Percentiles rank a stretch among this genome's conserved stretches.
Conservation (phyloP, 1,140 invertebrate species). For the Rhagoletis zephyria region DNA sequence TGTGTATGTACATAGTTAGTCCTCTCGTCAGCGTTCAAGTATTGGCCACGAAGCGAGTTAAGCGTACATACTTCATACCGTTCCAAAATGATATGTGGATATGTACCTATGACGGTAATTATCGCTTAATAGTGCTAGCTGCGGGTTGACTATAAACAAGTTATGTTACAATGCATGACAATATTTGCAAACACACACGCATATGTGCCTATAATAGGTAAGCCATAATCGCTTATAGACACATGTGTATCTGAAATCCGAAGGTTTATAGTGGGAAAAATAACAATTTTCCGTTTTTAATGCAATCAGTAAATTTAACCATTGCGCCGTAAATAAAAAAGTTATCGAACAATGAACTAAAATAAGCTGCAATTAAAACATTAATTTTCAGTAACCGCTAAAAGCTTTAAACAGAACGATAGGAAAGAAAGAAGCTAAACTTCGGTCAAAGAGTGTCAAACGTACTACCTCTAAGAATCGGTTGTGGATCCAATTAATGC, state of each 20-base stretch:
- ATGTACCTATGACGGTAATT: constrained; percentile 3
- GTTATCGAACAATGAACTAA: too few relatives aligned
- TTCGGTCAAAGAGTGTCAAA: too few relatives aligned
- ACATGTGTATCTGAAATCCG: neutral
- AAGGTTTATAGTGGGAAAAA: neutral
- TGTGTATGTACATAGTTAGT: neutral
- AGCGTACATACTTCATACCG: constrained; percentile 26
- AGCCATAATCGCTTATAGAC: neutral
- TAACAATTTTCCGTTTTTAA: constrained; percentile 7
- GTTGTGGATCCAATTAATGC: too few relatives aligned
- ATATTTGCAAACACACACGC: too few relatives aligned
- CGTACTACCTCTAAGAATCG: too few relatives aligned
- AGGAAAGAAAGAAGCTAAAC: too few relatives aligned
- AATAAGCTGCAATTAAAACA: too few relatives aligned
- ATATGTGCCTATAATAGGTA: neutral
- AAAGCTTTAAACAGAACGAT: too few relatives aligned
- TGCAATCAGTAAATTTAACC: constrained; percentile 17
- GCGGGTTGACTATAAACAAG: neutral
- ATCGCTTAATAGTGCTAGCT: constrained; percentile 1
- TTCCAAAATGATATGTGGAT: neutral
- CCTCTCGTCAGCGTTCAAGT: neutral
- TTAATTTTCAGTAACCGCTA: too few relatives aligned
- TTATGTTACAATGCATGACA: neutral
- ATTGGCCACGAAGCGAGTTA: constrained; percentile 19
- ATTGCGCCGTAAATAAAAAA: neutral